Conservation (phyloP, 2,888 invertebrate species). For the Tricholauxania praeusta region DNA sequence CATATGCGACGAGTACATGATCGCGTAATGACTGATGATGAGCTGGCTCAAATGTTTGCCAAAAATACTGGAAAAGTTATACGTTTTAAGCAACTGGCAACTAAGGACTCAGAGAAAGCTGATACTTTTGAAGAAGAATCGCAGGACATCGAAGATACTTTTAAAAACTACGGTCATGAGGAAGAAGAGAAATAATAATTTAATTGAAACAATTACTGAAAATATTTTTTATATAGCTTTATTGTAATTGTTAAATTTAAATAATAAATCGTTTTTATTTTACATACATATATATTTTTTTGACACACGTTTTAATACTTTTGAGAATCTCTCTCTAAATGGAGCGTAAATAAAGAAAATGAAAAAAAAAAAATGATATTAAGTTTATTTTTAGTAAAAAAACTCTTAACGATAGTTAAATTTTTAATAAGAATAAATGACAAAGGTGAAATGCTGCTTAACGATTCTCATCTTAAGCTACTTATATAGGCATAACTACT, state of each 20-base stretch:
- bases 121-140: conserved; percentile 4
- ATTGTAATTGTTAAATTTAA: background rate
- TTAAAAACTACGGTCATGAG: background rate
- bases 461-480: no score
- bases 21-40: conserved; percentile 43
- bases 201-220: background rate
- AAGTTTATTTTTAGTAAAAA: no score
- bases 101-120: background rate
- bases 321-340: no score
- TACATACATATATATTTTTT: background rate
- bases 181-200: conserved; percentile 12
- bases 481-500: no score
- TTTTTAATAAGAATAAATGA: no score
- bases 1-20: conserved; percentile 47
- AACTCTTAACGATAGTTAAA: no score
- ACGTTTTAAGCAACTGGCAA: conserved; percentile 42
- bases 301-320: conserved; percentile 1
- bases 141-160: background rate
- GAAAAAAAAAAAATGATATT: no score
- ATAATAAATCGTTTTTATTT: conserved; percentile 8
- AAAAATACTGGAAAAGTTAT: conserved; percentile 49
- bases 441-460: no score
- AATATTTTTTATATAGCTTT: background rate
- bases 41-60: conserved; percentile 47
- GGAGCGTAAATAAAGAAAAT: no score